A percentile compares a stretch with the other conserved stretches of the same genome.
Conservation (phyloP, 2,113 vertebrate species). For the Corythoichthys intestinalis region DNA sequence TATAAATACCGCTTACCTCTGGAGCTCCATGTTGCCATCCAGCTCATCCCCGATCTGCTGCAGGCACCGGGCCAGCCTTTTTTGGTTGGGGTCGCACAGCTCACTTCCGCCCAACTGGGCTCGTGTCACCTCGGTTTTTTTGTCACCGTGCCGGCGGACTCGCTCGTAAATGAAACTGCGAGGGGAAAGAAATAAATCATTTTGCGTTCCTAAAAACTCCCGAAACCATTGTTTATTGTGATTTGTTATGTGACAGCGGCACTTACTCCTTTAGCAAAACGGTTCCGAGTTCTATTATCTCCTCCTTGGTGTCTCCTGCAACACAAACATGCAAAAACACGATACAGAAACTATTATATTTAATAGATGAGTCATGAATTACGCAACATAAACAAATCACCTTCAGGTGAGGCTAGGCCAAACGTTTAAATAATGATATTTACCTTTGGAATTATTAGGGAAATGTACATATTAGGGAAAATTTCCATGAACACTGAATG, state of each 20-base stretch:
- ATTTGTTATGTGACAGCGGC: background rate
- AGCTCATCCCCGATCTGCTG: constrained; percentile 87
- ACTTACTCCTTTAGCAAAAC: constrained; percentile 71
- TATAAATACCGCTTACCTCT: constrained; percentile 63
- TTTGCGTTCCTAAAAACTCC: background rate
- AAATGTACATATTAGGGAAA: too few species aligned
- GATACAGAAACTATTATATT: too few species aligned
- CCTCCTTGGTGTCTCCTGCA: constrained; percentile 54
- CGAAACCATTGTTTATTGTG: background rate
- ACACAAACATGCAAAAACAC: constrained; percentile 10
- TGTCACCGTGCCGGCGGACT: constrained; percentile 47
- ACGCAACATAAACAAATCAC: too few species aligned
- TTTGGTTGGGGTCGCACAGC: constrained; percentile 73
- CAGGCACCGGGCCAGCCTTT: constrained; percentile 78
- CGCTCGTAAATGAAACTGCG: constrained; percentile 72
- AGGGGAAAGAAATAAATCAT: background rate
- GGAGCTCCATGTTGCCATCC: constrained; percentile 80
- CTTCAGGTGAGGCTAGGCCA: too few species aligned
- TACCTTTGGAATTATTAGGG: too few species aligned
- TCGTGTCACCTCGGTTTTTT: constrained; percentile 38
- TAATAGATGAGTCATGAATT: too few species aligned
- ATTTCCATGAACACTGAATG: too few species aligned
- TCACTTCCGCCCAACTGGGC: constrained; percentile 59
- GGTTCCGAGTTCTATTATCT: constrained; percentile 61
- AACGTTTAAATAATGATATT: too few species aligned